Evolutionary conservation across 2,888 invertebrate species (phyloP).

Genomic region (Halictus ligatus): DNA sequence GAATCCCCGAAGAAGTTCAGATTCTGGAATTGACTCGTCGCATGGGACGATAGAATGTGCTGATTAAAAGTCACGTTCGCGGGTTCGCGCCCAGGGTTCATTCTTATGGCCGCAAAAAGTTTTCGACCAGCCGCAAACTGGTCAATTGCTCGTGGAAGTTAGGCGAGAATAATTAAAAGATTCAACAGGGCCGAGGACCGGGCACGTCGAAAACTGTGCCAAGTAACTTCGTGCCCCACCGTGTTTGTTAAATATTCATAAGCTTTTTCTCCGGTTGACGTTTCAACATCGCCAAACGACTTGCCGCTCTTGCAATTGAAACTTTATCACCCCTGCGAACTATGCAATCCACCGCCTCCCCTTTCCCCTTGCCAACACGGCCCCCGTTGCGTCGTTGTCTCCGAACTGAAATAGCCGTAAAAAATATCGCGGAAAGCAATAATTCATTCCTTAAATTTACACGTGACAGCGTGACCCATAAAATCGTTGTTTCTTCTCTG

Average conservation of each 20-base stretch:
- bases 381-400: slow-evolving; percentile 7
- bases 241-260: slow-evolving; percentile 78
- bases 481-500: not conserved
- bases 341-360: not conserved
- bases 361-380: not conserved
- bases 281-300: slow-evolving; percentile 51
- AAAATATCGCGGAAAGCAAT: slow-evolving; percentile 42
- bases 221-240: slow-evolving; percentile 49
- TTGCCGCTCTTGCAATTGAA: slow-evolving; percentile 62
- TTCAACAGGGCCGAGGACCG: slow-evolving; percentile 49
- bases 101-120: slow-evolving; percentile 42
- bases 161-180: slow-evolving; percentile 70
- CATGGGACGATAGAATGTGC: slow-evolving; percentile 3
- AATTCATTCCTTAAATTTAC: slow-evolving; percentile 39
- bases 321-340: slow-evolving; percentile 45
- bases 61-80: slow-evolving; percentile 1
- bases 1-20: not conserved
- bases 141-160: slow-evolving; percentile 63
- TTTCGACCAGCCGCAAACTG: slow-evolving; percentile 51
- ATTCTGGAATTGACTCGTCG: not conserved
- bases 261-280: slow-evolving; percentile 59
- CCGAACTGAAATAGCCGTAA: slow-evolving; percentile 22
- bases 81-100: not conserved
- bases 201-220: slow-evolving; percentile 59
- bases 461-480: slow-evolving; percentile 5